Conservation (phyloP, 2,797 vertebrate species). For the Malurus leucopterus region DNA sequence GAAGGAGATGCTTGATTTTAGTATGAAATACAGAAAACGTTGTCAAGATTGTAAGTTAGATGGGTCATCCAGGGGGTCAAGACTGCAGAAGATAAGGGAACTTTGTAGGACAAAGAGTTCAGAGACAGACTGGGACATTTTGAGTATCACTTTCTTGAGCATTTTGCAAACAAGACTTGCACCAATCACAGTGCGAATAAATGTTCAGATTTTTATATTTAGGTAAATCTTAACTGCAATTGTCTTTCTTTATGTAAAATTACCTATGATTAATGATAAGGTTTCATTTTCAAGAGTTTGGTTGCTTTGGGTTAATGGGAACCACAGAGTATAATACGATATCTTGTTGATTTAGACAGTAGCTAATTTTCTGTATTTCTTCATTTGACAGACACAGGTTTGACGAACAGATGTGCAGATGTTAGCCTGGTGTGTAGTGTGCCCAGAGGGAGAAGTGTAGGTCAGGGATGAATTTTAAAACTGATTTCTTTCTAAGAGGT, state of each 20-base stretch:
- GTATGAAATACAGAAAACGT: not conserved
- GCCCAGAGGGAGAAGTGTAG: conserved; percentile 28
- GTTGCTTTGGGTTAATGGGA: not conserved
- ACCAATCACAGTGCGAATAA: not conserved
- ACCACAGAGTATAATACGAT: not conserved
- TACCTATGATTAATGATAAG: not conserved
- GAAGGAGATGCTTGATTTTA: not conserved
- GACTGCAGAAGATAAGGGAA: not conserved
- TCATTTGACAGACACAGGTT: conserved; percentile 29
- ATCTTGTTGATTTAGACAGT: conserved; percentile 15
- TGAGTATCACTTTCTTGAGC: not conserved
- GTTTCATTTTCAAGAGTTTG: conserved; percentile 21
- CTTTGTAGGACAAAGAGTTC: not conserved
- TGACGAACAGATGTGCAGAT: conserved; percentile 49
- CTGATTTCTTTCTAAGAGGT: conserved; percentile 10
- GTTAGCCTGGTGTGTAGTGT: conserved; percentile 6
- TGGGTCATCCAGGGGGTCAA: not conserved
- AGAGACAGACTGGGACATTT: not conserved
- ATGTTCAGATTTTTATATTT: not conserved
- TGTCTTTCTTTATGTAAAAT: not conserved
- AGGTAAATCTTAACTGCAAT: not conserved
- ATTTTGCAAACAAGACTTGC: not conserved
- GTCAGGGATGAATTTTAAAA: conserved; percentile 31
- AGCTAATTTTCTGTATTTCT: conserved; percentile 27
- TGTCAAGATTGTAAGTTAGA: not conserved